A percentile compares a stretch with the other conserved stretches of the same genome.
phyloP scores from a whole-genome alignment of 2,888 invertebrate species.

The Mimachlamys varia region DNA sequence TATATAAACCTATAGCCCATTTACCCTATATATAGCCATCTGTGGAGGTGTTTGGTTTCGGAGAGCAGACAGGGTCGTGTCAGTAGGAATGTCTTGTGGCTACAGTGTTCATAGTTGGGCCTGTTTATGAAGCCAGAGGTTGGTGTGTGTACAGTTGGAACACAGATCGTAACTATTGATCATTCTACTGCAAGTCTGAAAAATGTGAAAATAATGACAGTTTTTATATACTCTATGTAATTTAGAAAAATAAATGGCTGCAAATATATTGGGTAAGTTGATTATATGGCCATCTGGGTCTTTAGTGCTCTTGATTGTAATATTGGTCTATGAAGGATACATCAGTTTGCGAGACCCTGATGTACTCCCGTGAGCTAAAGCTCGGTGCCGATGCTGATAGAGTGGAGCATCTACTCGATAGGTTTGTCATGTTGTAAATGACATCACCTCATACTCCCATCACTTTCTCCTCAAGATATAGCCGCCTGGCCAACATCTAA shows the following conservation, averaged over 20 bases:
- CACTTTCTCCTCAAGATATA: neutral
- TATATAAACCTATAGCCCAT: no score
- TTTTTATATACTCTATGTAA: slow-evolving; percentile 29
- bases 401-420: neutral
- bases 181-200: neutral
- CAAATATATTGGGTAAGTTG: slow-evolving; percentile 5
- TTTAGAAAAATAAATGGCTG: slow-evolving; percentile 32
- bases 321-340: slow-evolving; percentile 9
- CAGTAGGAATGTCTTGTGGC: neutral
- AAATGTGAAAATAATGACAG: slow-evolving; percentile 18
- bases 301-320: slow-evolving; percentile 3
- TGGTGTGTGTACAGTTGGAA: neutral
- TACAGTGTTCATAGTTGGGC: neutral
- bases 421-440: neutral
- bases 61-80: neutral
- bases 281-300: slow-evolving; percentile 31
- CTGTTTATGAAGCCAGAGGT: neutral
- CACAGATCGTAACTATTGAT: neutral
- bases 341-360: slow-evolving; percentile 14
- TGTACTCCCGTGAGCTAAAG: neutral
- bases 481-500: neutral
- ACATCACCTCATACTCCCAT: neutral
- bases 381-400: slow-evolving; percentile 3
- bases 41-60: no score
- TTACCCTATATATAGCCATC: no score